These are phyloP conservation scores for Drosophila ficusphila DNA, from an alignment of 1,140 invertebrate genomes.

Conservation along the genomic window DNA sequence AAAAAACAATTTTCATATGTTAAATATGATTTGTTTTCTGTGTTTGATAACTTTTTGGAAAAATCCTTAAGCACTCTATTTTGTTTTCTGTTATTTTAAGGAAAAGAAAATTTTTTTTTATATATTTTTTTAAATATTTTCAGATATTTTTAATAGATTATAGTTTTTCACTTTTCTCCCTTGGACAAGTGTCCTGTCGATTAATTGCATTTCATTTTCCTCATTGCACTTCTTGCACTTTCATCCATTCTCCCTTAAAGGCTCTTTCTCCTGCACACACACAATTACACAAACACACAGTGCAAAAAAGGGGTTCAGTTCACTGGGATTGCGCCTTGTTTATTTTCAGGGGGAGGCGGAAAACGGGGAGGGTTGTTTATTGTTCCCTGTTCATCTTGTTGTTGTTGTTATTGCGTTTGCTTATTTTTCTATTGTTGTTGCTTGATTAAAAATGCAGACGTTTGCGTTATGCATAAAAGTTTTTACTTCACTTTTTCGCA, in stretches of 20 bases:
- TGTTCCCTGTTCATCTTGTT: slow-evolving; percentile 37
- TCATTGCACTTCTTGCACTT: slow-evolving; percentile 31
- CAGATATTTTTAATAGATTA: neutral
- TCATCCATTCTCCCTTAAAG: slow-evolving; percentile 8
- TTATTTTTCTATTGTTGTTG: slow-evolving; percentile 60
- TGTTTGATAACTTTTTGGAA: too few relatives aligned
- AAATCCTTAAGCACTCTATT: too few relatives aligned
- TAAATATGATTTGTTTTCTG: neutral
- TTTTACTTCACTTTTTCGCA: slow-evolving; percentile 32
- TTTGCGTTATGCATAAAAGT: slow-evolving; percentile 67
- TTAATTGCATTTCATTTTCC: slow-evolving; percentile 26
- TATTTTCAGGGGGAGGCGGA: slow-evolving; percentile 32
- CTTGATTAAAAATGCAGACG: slow-evolving; percentile 75
- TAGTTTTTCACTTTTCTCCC: neutral
- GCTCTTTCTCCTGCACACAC: slow-evolving; percentile 13
- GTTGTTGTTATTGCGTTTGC: slow-evolving; percentile 28
- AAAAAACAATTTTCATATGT: too few relatives aligned
- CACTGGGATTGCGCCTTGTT: slow-evolving; percentile 42
- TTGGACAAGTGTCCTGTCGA: slow-evolving; percentile 34
- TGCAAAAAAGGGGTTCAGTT: slow-evolving; percentile 58
- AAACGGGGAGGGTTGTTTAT: slow-evolving; percentile 43
- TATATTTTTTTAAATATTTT: neutral
- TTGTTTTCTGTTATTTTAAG: too few relatives aligned
- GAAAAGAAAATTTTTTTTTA: neutral
- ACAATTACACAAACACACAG: slow-evolving; percentile 26